Base-by-base conservation (phyloP, 2,113 vertebrate genomes). In the Chionodraco myersi region DNA sequence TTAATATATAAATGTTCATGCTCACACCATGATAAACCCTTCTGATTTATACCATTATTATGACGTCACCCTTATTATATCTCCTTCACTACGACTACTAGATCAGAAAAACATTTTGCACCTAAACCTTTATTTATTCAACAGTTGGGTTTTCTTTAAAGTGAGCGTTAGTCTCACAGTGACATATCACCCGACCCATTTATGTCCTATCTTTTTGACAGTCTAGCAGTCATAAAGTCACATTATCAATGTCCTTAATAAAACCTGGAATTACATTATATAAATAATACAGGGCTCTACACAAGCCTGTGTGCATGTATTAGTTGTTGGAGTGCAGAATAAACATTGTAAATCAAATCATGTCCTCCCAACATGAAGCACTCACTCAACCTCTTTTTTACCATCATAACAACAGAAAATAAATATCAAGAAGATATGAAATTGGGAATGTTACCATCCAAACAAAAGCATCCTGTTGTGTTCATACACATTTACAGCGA, bases 311-410 rank as follows among this genome's bases (percentile, higher is more conserved):
- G 34, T 63, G 59, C 14, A 41, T 53, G 58, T 36, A 59, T 10
- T 36, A 8, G 30, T 9, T 60, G 16, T 48, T 44, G 41, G 54
- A 66, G 9, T 15, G 12, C 5, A 61, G n/a, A 26, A 21, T 5
- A 26, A 41, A 73, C 30, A 62, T 44, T 74, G 13, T 18, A 52
- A 63, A 74, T 64, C 75, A 34, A 52, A 68, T 77, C 57, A 73
- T 45, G 57, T 47, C 57, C 26, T 68, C 51, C 49, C 26, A 61
- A n/a, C 54, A 41, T 68, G 13, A 44, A 36, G 53, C 34, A 76
- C 16, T 72, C 16, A 23, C 34, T 36, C 75, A 10, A 14, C 26
- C 15, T 61, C 30, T 21, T 36, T 41, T 11, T 21, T 58, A 56
- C 67, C 51, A 52, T 47, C 23, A 63, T 14, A 52, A 41, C 51